Conservation (phyloP, 2,888 invertebrate species). For the Furcula furcula region DNA sequence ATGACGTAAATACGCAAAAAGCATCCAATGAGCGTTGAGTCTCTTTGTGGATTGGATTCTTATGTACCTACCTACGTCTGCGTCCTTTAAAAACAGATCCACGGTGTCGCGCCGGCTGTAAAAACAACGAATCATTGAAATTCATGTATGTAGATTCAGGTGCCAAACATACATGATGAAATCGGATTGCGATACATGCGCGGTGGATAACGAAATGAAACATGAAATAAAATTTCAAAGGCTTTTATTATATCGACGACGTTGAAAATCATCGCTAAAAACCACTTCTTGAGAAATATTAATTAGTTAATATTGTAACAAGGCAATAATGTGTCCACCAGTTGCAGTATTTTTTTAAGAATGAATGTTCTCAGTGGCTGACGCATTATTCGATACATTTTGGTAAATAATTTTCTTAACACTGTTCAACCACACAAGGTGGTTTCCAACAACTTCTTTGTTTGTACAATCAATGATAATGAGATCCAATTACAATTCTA, state of each 20-base stretch:
- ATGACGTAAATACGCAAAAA: too few relatives aligned
- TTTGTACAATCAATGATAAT: conserved; percentile 60
- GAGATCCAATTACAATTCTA: conserved; percentile 60
- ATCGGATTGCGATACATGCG: conserved; percentile 1
- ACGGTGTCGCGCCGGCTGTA: conserved; percentile 7
- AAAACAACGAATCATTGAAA: conserved; percentile 36
- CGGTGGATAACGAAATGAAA: conserved; percentile 11
- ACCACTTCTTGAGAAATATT: conserved; percentile 59
- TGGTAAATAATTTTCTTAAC: conserved; percentile 51
- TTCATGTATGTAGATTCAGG: conserved; percentile 31
- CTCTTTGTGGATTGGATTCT: too few relatives aligned
- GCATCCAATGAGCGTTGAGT: too few relatives aligned
- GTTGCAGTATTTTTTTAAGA: not conserved
- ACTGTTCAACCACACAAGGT: conserved; percentile 49
- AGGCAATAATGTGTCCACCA: not conserved
- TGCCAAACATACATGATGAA: conserved; percentile 20
- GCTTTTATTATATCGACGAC: conserved; percentile 57
- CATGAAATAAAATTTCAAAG: conserved; percentile 37
- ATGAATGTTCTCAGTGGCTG: not conserved
- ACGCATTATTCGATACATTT: not conserved
- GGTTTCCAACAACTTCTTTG: conserved; percentile 30
- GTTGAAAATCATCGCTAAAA: conserved; percentile 59
- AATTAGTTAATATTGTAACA: conserved; percentile 45
- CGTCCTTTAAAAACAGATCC: too few relatives aligned
- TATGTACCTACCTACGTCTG: too few relatives aligned